These are phyloP conservation scores for Dipodomys stephensi DNA, from an alignment of 2,113 vertebrate species.

Conservation along the genomic window DNA sequence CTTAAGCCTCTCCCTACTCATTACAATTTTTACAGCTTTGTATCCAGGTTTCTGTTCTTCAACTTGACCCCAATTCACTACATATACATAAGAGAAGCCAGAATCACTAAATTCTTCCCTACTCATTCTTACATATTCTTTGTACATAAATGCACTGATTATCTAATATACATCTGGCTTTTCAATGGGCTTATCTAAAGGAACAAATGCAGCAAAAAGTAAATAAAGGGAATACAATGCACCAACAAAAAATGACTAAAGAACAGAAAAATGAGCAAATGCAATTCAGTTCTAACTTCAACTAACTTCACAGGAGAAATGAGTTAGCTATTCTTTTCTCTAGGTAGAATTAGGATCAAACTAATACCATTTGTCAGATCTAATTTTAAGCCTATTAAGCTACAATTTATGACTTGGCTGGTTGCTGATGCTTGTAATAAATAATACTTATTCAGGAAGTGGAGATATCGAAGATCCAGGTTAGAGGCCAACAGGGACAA, in stretches of 20 bases:
- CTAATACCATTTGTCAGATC: neutral
- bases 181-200: constrained; percentile 15
- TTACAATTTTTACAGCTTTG: constrained; percentile 40
- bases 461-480: no score
- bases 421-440: neutral
- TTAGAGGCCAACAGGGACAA: no score
- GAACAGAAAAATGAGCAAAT: constrained; percentile 46
- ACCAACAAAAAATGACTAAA: constrained; percentile 38
- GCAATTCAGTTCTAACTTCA: constrained; percentile 9
- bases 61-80: constrained; percentile 11
- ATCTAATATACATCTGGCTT: constrained; percentile 44
- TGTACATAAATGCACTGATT: constrained; percentile 9
- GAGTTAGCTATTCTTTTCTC: neutral
- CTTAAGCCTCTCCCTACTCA: constrained; percentile 28
- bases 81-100: constrained; percentile 1
- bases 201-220: constrained; percentile 1
- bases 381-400: constrained; percentile 15
- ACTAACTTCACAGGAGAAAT: constrained; percentile 18
- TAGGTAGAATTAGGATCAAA: constrained; percentile 28
- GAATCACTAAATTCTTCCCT: neutral
- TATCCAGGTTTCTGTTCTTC: constrained; percentile 48
- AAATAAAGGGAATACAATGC: constrained; percentile 14
- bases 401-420: neutral
- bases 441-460: no score
- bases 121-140: neutral